Conservation (phyloP, 2,113 vertebrate species). For the Austrofundulus limnaeus region DNA sequence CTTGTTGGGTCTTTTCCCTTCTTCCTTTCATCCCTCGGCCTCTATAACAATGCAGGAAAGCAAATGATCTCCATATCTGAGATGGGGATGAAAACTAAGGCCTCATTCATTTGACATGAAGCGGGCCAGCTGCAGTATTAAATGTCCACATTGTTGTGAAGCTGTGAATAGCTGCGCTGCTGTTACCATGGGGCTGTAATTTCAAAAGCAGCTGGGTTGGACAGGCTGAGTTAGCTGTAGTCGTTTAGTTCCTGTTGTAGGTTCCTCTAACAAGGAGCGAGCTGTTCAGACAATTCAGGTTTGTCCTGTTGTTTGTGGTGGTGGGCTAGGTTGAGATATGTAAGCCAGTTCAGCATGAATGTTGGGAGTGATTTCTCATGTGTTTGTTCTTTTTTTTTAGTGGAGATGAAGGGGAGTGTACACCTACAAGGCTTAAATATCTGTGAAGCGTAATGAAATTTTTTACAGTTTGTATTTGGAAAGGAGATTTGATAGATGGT, state of each 20-base stretch:
- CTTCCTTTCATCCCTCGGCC: conserved; percentile 16
- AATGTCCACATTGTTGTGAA: conserved; percentile 71
- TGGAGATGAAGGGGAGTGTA: not conserved
- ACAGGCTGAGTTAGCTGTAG: conserved; percentile 17
- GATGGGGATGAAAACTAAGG: conserved; percentile 51
- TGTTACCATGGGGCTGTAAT: conserved; percentile 61
- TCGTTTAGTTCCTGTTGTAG: conserved; percentile 21
- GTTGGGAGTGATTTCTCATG: not conserved
- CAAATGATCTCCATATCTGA: conserved; percentile 57
- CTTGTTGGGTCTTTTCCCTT: conserved; percentile 3
- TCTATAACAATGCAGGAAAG: conserved; percentile 31
- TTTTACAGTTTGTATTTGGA: too few species aligned
- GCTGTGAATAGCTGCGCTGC: conserved; percentile 52
- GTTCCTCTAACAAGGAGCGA: not conserved
- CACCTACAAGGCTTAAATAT: too few species aligned
- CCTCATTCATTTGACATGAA: conserved; percentile 64
- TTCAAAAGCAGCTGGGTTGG: conserved; percentile 48
- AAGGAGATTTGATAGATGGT: too few species aligned
- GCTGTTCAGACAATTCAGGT: conserved; percentile 1
- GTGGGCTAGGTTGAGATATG: not conserved
- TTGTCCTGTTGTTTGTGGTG: not conserved
- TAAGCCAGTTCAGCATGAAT: not conserved
- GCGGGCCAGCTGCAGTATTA: conserved; percentile 70
- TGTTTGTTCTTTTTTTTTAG: conserved; percentile 12
- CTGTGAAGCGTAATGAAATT: too few species aligned